Evolutionary conservation across 2,888 invertebrate species (phyloP), one percentile per base, ranked within the genome.

Genomic region (Eilema sororculum): DNA sequence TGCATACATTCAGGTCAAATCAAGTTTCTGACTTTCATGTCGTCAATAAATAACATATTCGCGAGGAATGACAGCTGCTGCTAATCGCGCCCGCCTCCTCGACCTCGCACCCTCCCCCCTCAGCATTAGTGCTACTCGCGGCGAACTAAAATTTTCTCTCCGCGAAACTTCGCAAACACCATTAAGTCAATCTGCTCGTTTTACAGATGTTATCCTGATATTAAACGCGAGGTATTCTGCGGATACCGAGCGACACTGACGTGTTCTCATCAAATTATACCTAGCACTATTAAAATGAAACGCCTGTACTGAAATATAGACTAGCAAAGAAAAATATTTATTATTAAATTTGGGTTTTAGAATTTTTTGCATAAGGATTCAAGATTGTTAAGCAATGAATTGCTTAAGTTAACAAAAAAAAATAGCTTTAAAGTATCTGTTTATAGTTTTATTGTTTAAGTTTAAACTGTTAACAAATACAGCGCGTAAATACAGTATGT

Each of bases 141-240:
- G 85, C 83, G 83, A 93, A 92, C 94, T 93, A 91, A 93, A 91
- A 93, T 93, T 91, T 89, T 90, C 91, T 90, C 89, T 83, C 81
- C 84, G 88, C 84, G 85, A 84, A 93, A 95, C 90, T 94, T 94
- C 86, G 89, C 87, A 86, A 95, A 94, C 93, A 93, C 91, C 94
- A 94, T 95, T 94, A 94, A 90, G 91, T 92, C 91, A 94, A 94
- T 93, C 91, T 93, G 92, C 82, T 85, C 88, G 91, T 92, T 93
- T 94, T 93, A 93, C 93, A 92, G 91, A 94, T 91, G 92, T 90
- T 90, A 89, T 90, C 88, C 81, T 79, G 86, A 90, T 92, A 93
- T 92, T 92, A 91, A 86, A 85, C 84, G 84, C 82, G 78, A 71
- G 74, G 70, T 71, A 67, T 67, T 71, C 68, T 68, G 67, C 66